These are phyloP conservation scores for Cygnus atratus DNA, from an alignment of 2,113 vertebrate genomes.

Conservation along the genomic window DNA sequence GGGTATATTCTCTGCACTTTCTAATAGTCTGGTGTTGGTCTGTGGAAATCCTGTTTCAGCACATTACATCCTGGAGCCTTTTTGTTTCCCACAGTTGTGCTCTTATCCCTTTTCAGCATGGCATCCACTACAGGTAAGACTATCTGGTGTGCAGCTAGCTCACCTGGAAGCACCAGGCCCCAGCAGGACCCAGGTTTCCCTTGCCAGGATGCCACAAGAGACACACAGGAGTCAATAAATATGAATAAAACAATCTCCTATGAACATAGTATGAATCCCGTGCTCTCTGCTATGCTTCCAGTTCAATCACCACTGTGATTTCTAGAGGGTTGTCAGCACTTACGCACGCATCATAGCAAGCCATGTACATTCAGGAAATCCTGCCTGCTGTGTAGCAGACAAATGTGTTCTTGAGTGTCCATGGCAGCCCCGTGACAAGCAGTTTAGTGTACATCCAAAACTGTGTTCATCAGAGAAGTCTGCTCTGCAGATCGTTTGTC, in stretches of 20 bases:
- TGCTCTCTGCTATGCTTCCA: not conserved
- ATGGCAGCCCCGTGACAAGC: not conserved
- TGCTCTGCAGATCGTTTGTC: not conserved
- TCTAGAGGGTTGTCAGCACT: not conserved
- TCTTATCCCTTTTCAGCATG: not conserved
- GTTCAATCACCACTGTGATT: not conserved
- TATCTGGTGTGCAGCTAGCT: not conserved
- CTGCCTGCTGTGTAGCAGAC: not conserved
- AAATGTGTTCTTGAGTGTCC: not conserved
- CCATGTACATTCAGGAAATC: not conserved
- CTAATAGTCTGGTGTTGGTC: not conserved
- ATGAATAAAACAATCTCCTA: not conserved
- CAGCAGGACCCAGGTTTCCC: not conserved
- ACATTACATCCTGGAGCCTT: not conserved
- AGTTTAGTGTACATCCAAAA: not conserved
- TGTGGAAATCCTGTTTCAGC: not conserved
- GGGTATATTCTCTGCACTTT: not conserved
- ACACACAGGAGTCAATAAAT: not conserved
- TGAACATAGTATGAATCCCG: not conserved
- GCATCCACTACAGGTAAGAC: not conserved
- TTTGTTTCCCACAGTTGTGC: not conserved
- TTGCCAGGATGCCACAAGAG: not conserved
- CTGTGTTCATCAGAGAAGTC: not conserved
- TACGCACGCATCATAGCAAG: not conserved
- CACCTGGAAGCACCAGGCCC: not conserved